Conservation (phyloP, 2,113 vertebrate genomes). For the Emydura subglobosa region DNA sequence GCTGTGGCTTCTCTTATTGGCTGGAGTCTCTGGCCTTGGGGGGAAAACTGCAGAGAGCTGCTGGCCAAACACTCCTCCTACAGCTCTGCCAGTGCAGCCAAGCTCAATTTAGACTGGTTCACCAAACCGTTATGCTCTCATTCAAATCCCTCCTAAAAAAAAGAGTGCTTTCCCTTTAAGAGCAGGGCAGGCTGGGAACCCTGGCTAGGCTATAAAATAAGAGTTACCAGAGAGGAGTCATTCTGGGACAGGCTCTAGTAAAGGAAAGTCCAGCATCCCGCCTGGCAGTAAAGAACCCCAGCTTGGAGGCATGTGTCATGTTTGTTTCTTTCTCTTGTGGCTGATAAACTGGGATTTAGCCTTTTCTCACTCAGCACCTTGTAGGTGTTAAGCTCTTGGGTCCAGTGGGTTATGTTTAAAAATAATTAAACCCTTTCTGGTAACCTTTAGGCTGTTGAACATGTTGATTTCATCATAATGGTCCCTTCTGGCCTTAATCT, state of each 20-base stretch:
- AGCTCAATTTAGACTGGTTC: background rate
- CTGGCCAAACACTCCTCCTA: too few relatives aligned
- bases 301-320: too few relatives aligned
- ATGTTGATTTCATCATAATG: background rate
- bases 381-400: background rate
- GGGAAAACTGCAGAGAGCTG: too few relatives aligned
- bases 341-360: background rate
- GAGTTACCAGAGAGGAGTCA: background rate
- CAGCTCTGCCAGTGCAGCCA: too few relatives aligned
- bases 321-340: background rate
- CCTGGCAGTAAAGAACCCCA: too few relatives aligned
- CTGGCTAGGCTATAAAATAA: background rate
- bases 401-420: background rate
- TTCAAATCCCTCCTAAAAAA: background rate
- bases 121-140: background rate
- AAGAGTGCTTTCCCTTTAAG: background rate
- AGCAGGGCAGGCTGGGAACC: background rate
- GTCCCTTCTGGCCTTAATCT: background rate
- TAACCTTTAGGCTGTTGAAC: background rate
- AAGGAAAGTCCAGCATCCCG: background rate
- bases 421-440: background rate
- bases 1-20: too few relatives aligned
- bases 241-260: background rate
- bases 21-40: too few relatives aligned
- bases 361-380: background rate